Conservation (phyloP, 2,113 vertebrate genomes). For the Pavo muticus region DNA sequence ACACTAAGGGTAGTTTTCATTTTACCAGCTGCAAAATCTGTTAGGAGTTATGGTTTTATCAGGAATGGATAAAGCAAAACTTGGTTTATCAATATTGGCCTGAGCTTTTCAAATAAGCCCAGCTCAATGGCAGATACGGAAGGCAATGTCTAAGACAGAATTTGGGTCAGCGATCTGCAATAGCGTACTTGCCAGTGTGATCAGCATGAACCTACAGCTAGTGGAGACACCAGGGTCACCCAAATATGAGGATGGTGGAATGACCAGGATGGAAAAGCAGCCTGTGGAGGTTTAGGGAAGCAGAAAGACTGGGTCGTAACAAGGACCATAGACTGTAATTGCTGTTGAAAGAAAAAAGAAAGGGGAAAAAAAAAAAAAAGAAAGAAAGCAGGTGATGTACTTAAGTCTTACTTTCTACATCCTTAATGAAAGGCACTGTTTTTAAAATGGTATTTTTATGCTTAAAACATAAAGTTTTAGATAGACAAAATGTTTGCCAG, state of each 20-base stretch:
- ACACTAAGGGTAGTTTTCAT: conserved; percentile 40
- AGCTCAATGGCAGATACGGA: conserved; percentile 64
- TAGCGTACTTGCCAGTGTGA: conserved; percentile 71
- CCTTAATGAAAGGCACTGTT: conserved; percentile 83
- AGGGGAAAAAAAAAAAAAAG: background rate
- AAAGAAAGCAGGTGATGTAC: conserved; percentile 56
- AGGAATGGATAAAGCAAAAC: conserved; percentile 62
- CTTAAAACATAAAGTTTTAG: conserved; percentile 72
- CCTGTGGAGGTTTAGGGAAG: conserved; percentile 23
- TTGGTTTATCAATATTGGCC: conserved; percentile 71
- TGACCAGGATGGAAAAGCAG: conserved; percentile 37
- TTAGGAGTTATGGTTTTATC: conserved; percentile 24
- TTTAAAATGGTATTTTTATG: conserved; percentile 72
- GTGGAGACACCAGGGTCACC: conserved; percentile 55
- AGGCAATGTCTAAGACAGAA: conserved; percentile 70
- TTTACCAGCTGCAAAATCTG: conserved; percentile 36
- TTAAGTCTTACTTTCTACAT: conserved; percentile 73
- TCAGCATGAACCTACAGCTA: conserved; percentile 66
- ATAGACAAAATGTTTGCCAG: conserved; percentile 68
- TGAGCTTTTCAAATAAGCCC: conserved; percentile 69
- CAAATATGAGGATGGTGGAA: conserved; percentile 39
- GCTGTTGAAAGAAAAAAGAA: conserved; percentile 38
- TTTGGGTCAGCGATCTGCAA: conserved; percentile 74
- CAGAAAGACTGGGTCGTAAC: conserved; percentile 53
- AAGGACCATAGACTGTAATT: conserved; percentile 49